A percentile compares a stretch with the other conserved stretches of the same genome.
phyloP scores from a whole-genome alignment of 2,797 vertebrate genomes.

The Cynodonichthys magdalenae region DNA sequence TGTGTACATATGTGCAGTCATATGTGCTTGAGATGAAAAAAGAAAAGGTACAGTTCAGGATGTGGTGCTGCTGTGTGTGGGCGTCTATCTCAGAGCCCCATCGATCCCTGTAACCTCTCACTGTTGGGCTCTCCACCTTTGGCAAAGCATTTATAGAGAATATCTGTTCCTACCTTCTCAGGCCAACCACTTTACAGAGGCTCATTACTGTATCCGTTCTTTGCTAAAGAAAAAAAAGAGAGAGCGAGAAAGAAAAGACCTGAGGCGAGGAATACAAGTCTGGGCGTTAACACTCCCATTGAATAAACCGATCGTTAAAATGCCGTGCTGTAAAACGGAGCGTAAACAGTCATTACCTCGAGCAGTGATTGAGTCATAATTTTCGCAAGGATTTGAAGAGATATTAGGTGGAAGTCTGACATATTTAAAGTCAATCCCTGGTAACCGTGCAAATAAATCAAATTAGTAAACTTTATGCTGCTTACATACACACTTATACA shows the following conservation, averaged over 20 bases:
- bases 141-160: slow-evolving; percentile 26
- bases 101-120: slow-evolving; percentile 60
- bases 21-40: slow-evolving; percentile 32
- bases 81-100: slow-evolving; percentile 55
- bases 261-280: slow-evolving; percentile 46
- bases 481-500: slow-evolving; percentile 14
- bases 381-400: slow-evolving; percentile 62
- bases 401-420: slow-evolving; percentile 64
- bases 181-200: slow-evolving; percentile 36
- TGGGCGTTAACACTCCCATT: slow-evolving; percentile 49
- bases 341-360: slow-evolving; percentile 69
- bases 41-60: slow-evolving; percentile 32
- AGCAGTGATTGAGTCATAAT: slow-evolving; percentile 59
- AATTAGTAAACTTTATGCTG: slow-evolving; percentile 21
- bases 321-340: slow-evolving; percentile 45
- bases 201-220: slow-evolving; percentile 49
- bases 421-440: slow-evolving; percentile 60
- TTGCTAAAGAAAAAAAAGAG: slow-evolving; percentile 47
- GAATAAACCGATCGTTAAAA: slow-evolving; percentile 54
- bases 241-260: slow-evolving; percentile 29
- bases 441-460: slow-evolving; percentile 61
- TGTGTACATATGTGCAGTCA: slow-evolving; percentile 7
- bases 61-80: slow-evolving; percentile 56
- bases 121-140: slow-evolving; percentile 44
- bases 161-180: slow-evolving; percentile 32